Conservation (phyloP, 1,140 invertebrate species). For the Thalassaphorura encarpata region DNA sequence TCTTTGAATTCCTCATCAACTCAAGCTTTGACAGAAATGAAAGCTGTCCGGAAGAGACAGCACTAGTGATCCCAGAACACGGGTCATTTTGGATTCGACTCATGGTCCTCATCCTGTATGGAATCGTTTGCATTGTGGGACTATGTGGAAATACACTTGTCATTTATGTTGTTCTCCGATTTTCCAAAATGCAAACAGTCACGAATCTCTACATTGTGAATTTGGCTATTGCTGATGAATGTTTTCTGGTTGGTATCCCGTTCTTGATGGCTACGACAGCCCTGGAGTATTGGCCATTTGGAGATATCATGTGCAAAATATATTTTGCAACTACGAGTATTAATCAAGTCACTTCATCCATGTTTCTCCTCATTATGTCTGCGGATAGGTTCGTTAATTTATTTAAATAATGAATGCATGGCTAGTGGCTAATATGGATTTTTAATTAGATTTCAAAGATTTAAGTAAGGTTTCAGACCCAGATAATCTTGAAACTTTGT, state of each 20-base stretch:
- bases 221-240: constrained; percentile 86
- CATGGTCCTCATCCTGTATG: constrained; percentile 53
- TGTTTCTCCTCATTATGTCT: constrained; percentile 32
- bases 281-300: constrained; percentile 78
- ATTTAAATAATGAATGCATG: too few relatives aligned
- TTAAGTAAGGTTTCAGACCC: too few relatives aligned
- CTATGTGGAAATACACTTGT: constrained; percentile 85
- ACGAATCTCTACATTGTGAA: constrained; percentile 97
- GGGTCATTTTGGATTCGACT: constrained; percentile 5
- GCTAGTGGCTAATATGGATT: too few relatives aligned
- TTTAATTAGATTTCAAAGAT: too few relatives aligned
- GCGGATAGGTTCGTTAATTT: constrained; percentile 29
- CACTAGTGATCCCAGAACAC: too few relatives aligned
- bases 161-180: constrained; percentile 63
- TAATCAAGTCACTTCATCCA: constrained; percentile 82
- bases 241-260: constrained; percentile 83
- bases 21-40: too few relatives aligned
- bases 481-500: too few relatives aligned
- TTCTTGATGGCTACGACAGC: constrained; percentile 81
- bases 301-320: constrained; percentile 79
- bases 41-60: too few relatives aligned
- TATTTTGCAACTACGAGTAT: constrained; percentile 90
- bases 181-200: constrained; percentile 42
- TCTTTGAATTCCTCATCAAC: too few relatives aligned
- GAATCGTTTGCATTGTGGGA: constrained; percentile 74